Evolutionary conservation across 2,113 vertebrate species (phyloP).

Genomic region (Callionymus lyra): DNA sequence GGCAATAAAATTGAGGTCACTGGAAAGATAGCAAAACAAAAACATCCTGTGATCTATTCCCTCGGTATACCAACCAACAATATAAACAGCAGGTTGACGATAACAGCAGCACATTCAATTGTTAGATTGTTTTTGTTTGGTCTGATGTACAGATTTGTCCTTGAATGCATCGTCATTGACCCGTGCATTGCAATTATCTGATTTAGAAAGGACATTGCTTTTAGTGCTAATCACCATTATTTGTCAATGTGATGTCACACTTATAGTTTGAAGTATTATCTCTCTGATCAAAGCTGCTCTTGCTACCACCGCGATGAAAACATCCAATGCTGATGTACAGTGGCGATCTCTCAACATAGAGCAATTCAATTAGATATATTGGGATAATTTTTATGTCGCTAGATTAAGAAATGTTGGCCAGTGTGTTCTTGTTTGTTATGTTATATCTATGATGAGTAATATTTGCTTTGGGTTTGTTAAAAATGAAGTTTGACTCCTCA

Average conservation of each 20-base stretch:
- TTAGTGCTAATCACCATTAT: conserved; percentile 55
- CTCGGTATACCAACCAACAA: no score
- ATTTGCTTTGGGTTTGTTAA: no score
- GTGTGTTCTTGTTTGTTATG: no score
- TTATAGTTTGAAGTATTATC: conserved; percentile 60
- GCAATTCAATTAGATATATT: conserved; percentile 36
- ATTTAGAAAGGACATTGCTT: conserved; percentile 50
- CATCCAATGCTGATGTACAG: conserved; percentile 56
- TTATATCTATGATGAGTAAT: no score
- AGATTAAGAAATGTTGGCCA: no score
- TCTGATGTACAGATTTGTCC: conserved; percentile 33
- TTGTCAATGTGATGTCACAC: conserved; percentile 50
- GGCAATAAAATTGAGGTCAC: no score
- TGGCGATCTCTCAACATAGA: conserved; percentile 33
- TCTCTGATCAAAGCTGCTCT: conserved; percentile 56
- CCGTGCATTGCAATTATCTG: conserved; percentile 41
- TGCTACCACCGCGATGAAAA: conserved; percentile 49
- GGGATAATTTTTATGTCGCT: no score
- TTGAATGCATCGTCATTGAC: conserved; percentile 39
- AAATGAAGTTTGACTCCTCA: no score
- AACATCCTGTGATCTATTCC: no score
- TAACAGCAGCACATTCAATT: not conserved
- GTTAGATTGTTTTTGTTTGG: conserved; percentile 14
- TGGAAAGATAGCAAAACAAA: no score
- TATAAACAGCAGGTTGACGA: no score